Evolutionary conservation across 2,797 vertebrate species (phyloP), one percentile per base, ranked within the genome.

Genomic region (Clarias fuscus): DNA sequence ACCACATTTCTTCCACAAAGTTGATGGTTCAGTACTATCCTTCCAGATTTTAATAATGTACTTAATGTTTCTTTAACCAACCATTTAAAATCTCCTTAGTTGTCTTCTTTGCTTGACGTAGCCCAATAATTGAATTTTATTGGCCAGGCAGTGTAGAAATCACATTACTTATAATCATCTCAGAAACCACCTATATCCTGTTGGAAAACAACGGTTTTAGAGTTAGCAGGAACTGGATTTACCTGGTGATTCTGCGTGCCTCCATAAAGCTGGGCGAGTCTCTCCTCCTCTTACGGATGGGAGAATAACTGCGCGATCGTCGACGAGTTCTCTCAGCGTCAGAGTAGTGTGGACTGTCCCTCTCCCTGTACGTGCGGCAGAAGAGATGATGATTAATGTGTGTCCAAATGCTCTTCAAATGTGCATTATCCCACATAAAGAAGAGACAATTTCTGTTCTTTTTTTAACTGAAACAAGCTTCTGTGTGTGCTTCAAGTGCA

Each of bases 211-310:
- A 53, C 1, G 30, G 62, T 24, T 82, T 5, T 10, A 22, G 8
- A 5, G 24, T 18, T 5, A 62, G 7, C 64, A 72, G 27, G 40
- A 27, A 70, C 14, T 3, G n/a, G 76, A 64, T 71, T 87, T 95
- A 99, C 98, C 98, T 99, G 88, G 98, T 99, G 93, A 99, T 99
- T 93, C 98, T 96, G 85, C 98, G 95, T 40, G 98, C 97, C 91
- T 99, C 98, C 98, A 99, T 99, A 93, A 99, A 99, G 91, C 98
- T 99, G 89, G 98, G 98, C 0, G 98, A 99, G 89, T 99, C 98
- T 58, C 98, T 96, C 89, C 98, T 96, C 90, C 98, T 94, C 89
- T 99, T 99, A 75, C 98, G 95, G 88, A 99, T 99, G 33, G 98
- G 98, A 0, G 98, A 99, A 90, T 98, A 99, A 93, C 97, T 99